Conservation (phyloP, 2,888 invertebrate species). For the Allophyes oxyacanthae region DNA sequence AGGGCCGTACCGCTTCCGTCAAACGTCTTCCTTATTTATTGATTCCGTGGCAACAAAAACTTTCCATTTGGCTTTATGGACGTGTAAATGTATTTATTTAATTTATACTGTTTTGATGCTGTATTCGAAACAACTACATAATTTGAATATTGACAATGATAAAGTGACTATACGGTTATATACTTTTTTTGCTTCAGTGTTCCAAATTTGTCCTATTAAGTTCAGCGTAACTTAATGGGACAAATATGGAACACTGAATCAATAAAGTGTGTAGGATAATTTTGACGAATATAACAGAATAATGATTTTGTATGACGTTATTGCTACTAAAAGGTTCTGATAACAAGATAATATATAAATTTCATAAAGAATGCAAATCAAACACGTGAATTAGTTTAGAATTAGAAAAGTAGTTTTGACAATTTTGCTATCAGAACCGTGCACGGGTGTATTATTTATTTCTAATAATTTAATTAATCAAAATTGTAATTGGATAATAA, state of each 20-base stretch:
- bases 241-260: too few relatives aligned
- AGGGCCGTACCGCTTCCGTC: slow-evolving; percentile 51
- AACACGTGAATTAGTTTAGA: too few relatives aligned
- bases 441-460: slow-evolving; percentile 43
- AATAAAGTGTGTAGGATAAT: too few relatives aligned
- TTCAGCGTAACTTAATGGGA: too few relatives aligned
- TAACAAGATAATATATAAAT: slow-evolving; percentile 2
- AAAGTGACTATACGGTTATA: too few relatives aligned
- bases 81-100: slow-evolving; percentile 51
- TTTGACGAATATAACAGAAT: slow-evolving; percentile 12
- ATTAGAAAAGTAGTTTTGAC: neutral
- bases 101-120: slow-evolving; percentile 37
- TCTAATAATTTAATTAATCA: slow-evolving; percentile 16
- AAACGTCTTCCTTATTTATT: slow-evolving; percentile 60
- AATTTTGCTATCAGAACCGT: slow-evolving; percentile 13
- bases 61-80: slow-evolving; percentile 55
- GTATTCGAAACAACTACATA: slow-evolving; percentile 24
- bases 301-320: slow-evolving; percentile 19
- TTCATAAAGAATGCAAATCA: neutral
- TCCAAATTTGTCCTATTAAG: too few relatives aligned
- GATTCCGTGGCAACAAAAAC: slow-evolving; percentile 48
- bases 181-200: too few relatives aligned
- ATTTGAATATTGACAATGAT: too few relatives aligned
- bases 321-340: slow-evolving; percentile 8
- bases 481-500: slow-evolving; percentile 34